phyloP scores from a whole-genome alignment of 2,113 vertebrate genomes.

The Scomber scombrus region DNA sequence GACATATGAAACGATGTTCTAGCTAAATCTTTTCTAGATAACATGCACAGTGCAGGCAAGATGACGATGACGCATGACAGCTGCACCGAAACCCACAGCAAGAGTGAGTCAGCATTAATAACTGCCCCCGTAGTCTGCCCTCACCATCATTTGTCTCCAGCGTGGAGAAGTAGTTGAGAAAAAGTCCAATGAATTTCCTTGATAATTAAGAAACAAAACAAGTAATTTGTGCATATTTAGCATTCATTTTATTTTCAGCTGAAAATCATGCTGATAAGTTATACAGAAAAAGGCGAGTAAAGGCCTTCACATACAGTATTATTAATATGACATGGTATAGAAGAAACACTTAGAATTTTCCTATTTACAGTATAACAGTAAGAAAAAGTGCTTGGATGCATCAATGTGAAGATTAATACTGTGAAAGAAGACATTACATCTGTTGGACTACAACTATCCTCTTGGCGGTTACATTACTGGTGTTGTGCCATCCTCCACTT shows the following conservation, averaged over 20 bases:
- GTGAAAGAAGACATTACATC: slow-evolving; percentile 40
- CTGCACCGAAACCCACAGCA: too few species aligned
- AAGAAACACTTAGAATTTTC: slow-evolving; percentile 63
- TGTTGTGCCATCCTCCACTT: neutral
- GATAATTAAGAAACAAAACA: neutral
- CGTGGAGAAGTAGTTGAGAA: too few species aligned
- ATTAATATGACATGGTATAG: slow-evolving; percentile 66
- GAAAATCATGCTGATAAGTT: slow-evolving; percentile 79
- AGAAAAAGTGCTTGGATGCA: slow-evolving; percentile 82
- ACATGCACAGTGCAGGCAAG: too few species aligned
- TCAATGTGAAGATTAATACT: slow-evolving; percentile 62
- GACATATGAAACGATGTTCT: too few species aligned
- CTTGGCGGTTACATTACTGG: slow-evolving; percentile 19
- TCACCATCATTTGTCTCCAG: too few species aligned
- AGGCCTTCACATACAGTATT: slow-evolving; percentile 68
- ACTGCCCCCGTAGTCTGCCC: too few species aligned
- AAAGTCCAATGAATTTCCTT: too few species aligned
- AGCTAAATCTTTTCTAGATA: too few species aligned
- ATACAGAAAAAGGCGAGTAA: slow-evolving; percentile 59
- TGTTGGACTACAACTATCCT: slow-evolving; percentile 32
- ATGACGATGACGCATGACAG: too few species aligned
- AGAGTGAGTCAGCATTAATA: too few species aligned
- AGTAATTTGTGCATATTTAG: slow-evolving; percentile 59
- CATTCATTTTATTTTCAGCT: slow-evolving; percentile 72
- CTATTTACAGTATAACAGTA: slow-evolving; percentile 66